Conservation (phyloP, 2,888 invertebrate genomes). For the Cryptocephalus moraei region DNA sequence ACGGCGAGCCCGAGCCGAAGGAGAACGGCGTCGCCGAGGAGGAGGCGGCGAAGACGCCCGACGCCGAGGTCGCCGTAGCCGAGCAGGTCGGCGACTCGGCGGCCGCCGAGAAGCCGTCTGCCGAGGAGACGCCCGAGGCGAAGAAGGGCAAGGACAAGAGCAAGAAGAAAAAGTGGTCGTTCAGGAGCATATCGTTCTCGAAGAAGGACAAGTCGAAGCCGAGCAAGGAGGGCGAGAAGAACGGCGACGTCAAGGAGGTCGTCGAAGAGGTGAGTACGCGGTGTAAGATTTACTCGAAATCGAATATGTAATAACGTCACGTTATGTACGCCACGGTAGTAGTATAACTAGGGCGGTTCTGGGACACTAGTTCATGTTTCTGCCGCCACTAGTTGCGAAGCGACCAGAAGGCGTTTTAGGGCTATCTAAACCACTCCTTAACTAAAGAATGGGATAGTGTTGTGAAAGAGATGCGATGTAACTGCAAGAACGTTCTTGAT, state of each 20-base stretch:
- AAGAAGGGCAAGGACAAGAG: slow-evolving; percentile 31
- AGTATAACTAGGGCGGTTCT: too few relatives aligned
- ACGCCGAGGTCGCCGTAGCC: slow-evolving; percentile 22
- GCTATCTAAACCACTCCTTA: too few relatives aligned
- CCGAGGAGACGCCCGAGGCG: slow-evolving; percentile 14
- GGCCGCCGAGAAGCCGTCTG: slow-evolving; percentile 23
- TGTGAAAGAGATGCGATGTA: too few relatives aligned
- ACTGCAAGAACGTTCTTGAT: too few relatives aligned
- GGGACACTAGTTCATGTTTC: too few relatives aligned
- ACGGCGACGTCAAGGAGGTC: slow-evolving; percentile 48
- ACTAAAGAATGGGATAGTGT: too few relatives aligned
- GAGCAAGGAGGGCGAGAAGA: slow-evolving; percentile 52
- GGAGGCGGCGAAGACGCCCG: slow-evolving; percentile 29
- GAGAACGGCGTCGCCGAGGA: slow-evolving; percentile 34
- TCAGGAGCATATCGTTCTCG: slow-evolving; percentile 78
- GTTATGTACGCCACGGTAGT: too few relatives aligned
- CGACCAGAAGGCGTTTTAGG: too few relatives aligned
- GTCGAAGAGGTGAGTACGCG: slow-evolving; percentile 55
- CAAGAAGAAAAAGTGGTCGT: slow-evolving; percentile 82
- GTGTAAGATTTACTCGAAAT: too few relatives aligned
- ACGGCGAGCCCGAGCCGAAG: slow-evolving; percentile 24
- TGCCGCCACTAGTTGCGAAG: too few relatives aligned
- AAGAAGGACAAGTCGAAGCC: slow-evolving; percentile 82
- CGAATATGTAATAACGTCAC: too few relatives aligned
- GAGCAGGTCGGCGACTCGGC: slow-evolving; percentile 35